Evolutionary conservation across 2,888 invertebrate genomes (phyloP).

Genomic region (Chydorus sphaericus): DNA sequence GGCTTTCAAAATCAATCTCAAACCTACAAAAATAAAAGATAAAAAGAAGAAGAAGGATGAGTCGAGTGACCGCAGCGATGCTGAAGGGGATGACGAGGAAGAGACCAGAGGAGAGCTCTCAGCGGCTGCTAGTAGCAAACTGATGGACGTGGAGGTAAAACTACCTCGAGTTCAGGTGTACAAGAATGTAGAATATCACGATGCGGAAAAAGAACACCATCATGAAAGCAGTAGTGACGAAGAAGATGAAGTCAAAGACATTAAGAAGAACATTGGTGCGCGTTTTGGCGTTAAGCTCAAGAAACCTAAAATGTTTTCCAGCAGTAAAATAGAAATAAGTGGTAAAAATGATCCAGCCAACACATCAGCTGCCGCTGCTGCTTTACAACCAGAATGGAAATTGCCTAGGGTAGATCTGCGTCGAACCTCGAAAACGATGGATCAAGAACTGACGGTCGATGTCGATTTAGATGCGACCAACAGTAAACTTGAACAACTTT

Average conservation of each 20-base stretch:
- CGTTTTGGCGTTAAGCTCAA: conserved; percentile 11
- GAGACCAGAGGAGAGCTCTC: neutral
- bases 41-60: neutral
- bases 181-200: conserved; percentile 1
- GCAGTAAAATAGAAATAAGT: neutral
- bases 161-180: neutral
- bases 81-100: neutral
- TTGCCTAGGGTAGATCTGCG: conserved; percentile 10
- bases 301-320: conserved; percentile 4
- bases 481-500: conserved; percentile 5
- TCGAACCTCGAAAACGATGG: neutral
- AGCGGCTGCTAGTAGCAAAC: neutral
- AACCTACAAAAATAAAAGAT: neutral
- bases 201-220: neutral
- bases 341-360: neutral
- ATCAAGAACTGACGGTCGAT: neutral
- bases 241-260: conserved; percentile 8
- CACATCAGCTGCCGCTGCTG: neutral
- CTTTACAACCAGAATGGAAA: conserved; percentile 6
- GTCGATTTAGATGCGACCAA: neutral
- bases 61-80: neutral
- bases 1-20: neutral
- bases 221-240: conserved; percentile 8
- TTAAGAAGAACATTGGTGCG: conserved; percentile 4
- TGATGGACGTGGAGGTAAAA: conserved; percentile 7